Evolutionary conservation across 1,140 invertebrate species (phyloP), one percentile per base, ranked within the genome.

Genomic region (Heliothis subflexa): DNA sequence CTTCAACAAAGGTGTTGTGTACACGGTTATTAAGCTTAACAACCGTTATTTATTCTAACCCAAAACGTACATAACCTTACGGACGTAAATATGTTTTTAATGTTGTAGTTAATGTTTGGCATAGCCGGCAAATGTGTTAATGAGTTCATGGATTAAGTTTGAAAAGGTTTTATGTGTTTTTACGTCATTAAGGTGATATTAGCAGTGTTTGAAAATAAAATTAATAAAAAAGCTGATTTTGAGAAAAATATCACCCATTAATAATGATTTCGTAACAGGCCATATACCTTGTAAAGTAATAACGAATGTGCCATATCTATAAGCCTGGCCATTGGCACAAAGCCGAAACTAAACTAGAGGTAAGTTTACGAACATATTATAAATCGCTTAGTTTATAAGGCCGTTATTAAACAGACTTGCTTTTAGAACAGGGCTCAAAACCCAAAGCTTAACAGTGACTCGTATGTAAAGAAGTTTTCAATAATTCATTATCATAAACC

Each of bases 361-460:
- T n/a, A 33, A 71, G 50, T 71, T 74, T 25, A 21, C n/a, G n/a
- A 74, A 74, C 55, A 74, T 74, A 74, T 74, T 74, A 61, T 61
- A 49, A 61, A 74, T 61, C 45, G 40, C 55, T 49, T 49, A 74
- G 71, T 74, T 74, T 61, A 47, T 74, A 49, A 61, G 47, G 7
- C 55, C 18, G 40, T 61, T 61, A 61, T 74, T 74, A 74, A 74
- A 74, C 55, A 45, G 18, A 11, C 18, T 28, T 11, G 11, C 13
- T 59, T 13, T 59, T 25, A 10, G 33, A 40, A 40, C 21, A 28
- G 55, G 12, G 21, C 55, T 59, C 25, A 40, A 0, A 40, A 40
- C 33, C 9, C 33, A 5, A 40, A 40, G 33, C 33, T 7, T 40
- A 40, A 40, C 33, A 40, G 5, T 40, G 5, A 5, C 33, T 9